Base-by-base conservation (phyloP, 1,140 invertebrate species). In the Lutraria rhynchaena region DNA sequence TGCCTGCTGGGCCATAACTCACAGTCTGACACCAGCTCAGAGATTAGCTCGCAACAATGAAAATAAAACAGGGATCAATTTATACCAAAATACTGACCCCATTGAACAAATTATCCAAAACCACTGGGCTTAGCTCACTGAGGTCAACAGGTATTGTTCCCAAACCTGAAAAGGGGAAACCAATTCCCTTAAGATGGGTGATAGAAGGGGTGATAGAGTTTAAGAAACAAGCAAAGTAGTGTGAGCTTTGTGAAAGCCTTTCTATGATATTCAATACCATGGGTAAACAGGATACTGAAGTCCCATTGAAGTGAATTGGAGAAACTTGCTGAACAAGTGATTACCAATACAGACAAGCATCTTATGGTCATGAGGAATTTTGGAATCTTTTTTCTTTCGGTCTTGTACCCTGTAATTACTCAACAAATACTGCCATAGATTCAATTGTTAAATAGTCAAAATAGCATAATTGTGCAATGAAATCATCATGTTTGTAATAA, bases 21-120 rank as follows among this genome's bases (percentile, higher is more conserved):
- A 46, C 37, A 29, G 1, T 13, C 41, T 67, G 63, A 67, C 63
- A 67, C 63, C 41, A 27, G 27, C 27, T n/a, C 27, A 22, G 41
- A 67, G 19, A 67, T 67, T 46, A 67, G 37, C 44, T 22, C 37
- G 5, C 9, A 67, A 67, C 63, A 67, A 67, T 67, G 63, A 67
- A 67, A 67, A 67, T 51, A 67, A n/a, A 67, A 67, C 27, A n/a
- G 27, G 44, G 35, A 49, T 67, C 63, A 67, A 67, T 67, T 49
- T 41, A 67, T 49, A 46, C 44, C 44, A 46, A 44, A 67, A 67
- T 46, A 41, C 33, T 67, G 63, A 67, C 63, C 63, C 44, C 63
- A 67, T 67, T 46, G 63, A 51, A 46, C 3, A 49, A 49, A 49
- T 49, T 27, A 46, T 29, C 63, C 19, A 49, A 49, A 67, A 27